A percentile compares a stretch with the other conserved stretches of the same genome.
phyloP scores from a whole-genome alignment of 2,888 invertebrate genomes.

The Ormyrus nitidulus region DNA sequence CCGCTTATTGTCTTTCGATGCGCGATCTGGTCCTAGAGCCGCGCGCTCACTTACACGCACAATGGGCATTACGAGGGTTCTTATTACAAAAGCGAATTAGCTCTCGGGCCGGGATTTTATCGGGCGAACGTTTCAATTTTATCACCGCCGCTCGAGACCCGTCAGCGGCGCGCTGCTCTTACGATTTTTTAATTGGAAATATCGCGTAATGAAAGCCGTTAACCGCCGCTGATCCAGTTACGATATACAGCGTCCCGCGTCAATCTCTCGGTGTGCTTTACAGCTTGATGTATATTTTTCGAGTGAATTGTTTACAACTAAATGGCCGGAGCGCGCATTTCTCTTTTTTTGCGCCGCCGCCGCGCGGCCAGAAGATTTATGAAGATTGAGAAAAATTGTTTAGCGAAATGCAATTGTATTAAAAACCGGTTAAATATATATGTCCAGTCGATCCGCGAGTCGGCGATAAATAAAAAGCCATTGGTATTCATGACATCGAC shows the following conservation, averaged over 20 bases:
- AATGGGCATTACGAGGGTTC: slow-evolving; percentile 3
- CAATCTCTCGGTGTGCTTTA: slow-evolving; percentile 6
- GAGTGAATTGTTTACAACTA: slow-evolving; percentile 23
- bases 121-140: slow-evolving; percentile 41
- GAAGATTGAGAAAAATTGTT: too few species aligned
- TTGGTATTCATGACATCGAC: too few species aligned
- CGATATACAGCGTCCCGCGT: background rate
- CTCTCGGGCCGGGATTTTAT: slow-evolving; percentile 33
- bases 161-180: background rate
- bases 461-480: too few species aligned
- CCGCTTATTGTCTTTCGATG: background rate
- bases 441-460: too few species aligned
- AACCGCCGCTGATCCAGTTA: background rate
- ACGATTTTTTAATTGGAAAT: slow-evolving; percentile 35
- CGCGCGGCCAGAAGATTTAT: too few species aligned
- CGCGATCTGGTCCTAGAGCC: background rate
- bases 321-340: background rate
- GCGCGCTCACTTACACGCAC: background rate
- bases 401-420: too few species aligned
- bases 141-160: slow-evolving; percentile 20
- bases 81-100: slow-evolving; percentile 46
- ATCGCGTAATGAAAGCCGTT: slow-evolving; percentile 29
- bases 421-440: too few species aligned
- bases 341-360: too few species aligned
- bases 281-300: background rate